Percentiles rank a stretch among this genome's conserved stretches.
phyloP scores from a whole-genome alignment of 2,797 vertebrate species.

The Ctenosaura bakeri region DNA sequence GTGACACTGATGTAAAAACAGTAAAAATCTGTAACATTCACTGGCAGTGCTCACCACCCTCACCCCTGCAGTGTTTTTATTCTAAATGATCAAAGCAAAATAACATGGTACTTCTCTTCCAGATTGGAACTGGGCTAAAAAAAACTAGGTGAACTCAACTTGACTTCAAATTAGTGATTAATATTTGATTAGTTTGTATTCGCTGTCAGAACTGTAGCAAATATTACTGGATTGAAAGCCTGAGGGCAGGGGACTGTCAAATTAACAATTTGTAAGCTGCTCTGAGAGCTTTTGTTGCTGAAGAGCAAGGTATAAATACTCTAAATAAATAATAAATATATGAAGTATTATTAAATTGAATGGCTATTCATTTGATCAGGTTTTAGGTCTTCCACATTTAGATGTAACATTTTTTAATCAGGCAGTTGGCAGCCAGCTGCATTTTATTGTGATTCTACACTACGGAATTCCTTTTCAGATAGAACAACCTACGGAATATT shows the following conservation, averaged over 20 bases:
- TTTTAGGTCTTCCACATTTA: neutral
- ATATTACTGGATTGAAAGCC: neutral
- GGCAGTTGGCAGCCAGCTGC: neutral
- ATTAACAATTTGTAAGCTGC: too few species aligned
- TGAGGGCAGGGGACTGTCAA: too few species aligned
- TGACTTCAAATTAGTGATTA: neutral
- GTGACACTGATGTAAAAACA: neutral
- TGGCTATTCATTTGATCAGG: neutral
- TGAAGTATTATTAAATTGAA: neutral
- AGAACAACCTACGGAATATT: constrained; percentile 9
- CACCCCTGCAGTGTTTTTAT: neutral
- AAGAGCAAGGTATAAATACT: too few species aligned
- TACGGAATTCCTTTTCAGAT: neutral
- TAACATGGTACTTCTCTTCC: neutral
- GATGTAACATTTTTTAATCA: neutral
- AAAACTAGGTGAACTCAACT: neutral
- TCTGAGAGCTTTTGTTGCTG: too few species aligned
- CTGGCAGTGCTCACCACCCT: neutral
- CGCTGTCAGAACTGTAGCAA: neutral
- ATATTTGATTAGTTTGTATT: neutral
- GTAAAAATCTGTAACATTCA: neutral
- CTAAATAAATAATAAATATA: neutral
- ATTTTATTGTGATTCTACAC: neutral
- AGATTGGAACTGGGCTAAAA: neutral
- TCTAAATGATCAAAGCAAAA: neutral